Evolutionary conservation across 2,797 vertebrate species (phyloP).

Genomic region (Peromyscus eremicus): DNA sequence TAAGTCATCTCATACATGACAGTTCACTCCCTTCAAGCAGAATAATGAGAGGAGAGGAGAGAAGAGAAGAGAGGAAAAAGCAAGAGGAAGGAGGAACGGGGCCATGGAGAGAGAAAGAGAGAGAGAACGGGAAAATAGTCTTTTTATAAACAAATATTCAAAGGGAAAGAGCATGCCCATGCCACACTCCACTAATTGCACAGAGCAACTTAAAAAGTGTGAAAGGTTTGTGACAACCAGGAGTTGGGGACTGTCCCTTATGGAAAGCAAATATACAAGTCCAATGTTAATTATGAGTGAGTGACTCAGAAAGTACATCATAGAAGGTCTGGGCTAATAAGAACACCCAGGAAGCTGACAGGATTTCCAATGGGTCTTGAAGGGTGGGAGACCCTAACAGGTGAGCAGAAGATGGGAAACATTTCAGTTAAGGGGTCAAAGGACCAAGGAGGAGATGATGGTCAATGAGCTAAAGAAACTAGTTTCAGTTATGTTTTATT

Average conservation of each 20-base stretch:
- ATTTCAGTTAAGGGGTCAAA: background rate
- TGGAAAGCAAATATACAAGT: background rate
- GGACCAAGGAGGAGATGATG: background rate
- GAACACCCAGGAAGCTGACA: background rate
- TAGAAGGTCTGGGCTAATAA: background rate
- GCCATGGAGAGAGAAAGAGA: background rate
- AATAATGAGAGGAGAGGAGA: background rate
- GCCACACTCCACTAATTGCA: background rate
- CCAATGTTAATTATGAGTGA: background rate
- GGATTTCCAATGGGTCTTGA: background rate
- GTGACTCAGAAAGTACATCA: constrained; percentile 2
- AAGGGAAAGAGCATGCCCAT: background rate
- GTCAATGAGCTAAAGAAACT: background rate
- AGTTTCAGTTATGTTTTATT: background rate
- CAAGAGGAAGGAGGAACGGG: background rate
- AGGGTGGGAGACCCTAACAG: background rate
- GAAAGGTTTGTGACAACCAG: background rate
- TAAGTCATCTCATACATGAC: background rate
- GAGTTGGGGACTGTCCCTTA: background rate
- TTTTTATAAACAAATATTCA: background rate
- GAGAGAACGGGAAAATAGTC: background rate
- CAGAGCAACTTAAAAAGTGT: background rate
- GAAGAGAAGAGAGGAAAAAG: no score
- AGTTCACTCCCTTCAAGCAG: background rate
- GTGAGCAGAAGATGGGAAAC: background rate